phyloP scores from a whole-genome alignment of 92 coral and sea anemone genomes.

The Galaxea fascicularis region DNA sequence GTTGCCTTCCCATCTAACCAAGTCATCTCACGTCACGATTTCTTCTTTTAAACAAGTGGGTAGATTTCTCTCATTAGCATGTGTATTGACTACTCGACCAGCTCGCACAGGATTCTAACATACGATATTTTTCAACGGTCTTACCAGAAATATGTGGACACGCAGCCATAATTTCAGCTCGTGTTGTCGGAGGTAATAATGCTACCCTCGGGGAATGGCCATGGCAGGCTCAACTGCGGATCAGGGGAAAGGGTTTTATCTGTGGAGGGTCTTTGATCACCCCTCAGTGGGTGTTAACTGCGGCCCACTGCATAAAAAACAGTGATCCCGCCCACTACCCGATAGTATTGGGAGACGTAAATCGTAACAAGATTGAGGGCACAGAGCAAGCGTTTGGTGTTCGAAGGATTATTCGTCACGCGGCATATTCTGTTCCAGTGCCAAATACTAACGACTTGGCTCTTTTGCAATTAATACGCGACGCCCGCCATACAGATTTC shows the following conservation, averaged over 20 bases:
- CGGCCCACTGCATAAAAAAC: constrained; percentile 63
- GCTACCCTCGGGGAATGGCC: constrained; percentile 73
- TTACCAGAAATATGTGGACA: constrained; percentile 38
- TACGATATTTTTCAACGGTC: background rate
- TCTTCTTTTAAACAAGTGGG: too few relatives aligned
- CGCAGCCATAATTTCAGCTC: constrained; percentile 28
- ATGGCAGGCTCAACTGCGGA: constrained; percentile 68
- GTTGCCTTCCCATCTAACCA: too few relatives aligned
- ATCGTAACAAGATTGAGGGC: constrained; percentile 42
- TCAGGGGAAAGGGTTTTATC: constrained; percentile 52
- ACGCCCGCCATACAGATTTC: constrained; percentile 42
- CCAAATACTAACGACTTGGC: constrained; percentile 64
- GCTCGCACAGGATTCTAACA: background rate
- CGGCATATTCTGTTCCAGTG: constrained; percentile 45
- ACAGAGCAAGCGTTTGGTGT: constrained; percentile 56
- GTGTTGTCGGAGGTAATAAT: constrained; percentile 62
- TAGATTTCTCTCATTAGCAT: background rate
- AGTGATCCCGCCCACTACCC: constrained; percentile 29
- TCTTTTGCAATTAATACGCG: constrained; percentile 41
- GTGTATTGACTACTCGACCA: background rate
- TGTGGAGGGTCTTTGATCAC: constrained; percentile 77
- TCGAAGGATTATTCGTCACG: constrained; percentile 46
- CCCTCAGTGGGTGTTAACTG: constrained; percentile 69
- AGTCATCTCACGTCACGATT: too few relatives aligned
- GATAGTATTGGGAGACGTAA: constrained; percentile 55